A percentile compares a stretch with the other conserved stretches of the same genome.
Conservation (phyloP, 1,140 invertebrate species). For the Schlechtendalia chinensis region DNA sequence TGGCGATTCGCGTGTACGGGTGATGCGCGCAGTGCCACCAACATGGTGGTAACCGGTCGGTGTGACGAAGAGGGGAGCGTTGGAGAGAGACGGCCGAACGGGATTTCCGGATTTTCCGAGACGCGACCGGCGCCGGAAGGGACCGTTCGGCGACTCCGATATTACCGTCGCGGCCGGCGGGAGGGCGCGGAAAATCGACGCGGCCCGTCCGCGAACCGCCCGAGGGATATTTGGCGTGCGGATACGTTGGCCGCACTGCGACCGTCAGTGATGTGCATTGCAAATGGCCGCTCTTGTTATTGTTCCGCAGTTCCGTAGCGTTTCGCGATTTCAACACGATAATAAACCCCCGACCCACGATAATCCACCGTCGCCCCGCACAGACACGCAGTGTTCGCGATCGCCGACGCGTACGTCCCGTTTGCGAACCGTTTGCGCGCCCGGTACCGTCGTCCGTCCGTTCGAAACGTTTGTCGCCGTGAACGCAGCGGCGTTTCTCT, state of each 20-base stretch:
- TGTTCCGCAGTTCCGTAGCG: slow-evolving; percentile 62
- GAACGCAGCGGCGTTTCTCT: slow-evolving; percentile 54
- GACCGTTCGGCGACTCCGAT: too few relatives aligned
- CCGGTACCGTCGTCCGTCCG: slow-evolving; percentile 54
- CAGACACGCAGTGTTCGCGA: slow-evolving; percentile 53
- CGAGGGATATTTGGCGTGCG: slow-evolving; percentile 25
- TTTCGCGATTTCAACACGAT: slow-evolving; percentile 63
- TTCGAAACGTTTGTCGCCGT: slow-evolving; percentile 55
- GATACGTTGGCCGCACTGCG: slow-evolving; percentile 56
- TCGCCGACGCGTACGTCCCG: slow-evolving; percentile 56
- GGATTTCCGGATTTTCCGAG: background rate
- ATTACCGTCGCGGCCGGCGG: background rate
- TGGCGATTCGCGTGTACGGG: background rate
- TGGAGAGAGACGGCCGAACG: too few relatives aligned
- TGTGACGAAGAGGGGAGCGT: too few relatives aligned
- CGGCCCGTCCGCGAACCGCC: background rate
- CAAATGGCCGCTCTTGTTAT: slow-evolving; percentile 78
- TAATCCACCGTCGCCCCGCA: slow-evolving; percentile 57
- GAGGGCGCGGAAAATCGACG: background rate
- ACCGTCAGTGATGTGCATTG: slow-evolving; percentile 68
- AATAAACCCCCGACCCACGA: slow-evolving; percentile 63
- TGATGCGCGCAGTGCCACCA: slow-evolving; percentile 8
- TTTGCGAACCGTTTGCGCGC: slow-evolving; percentile 54
- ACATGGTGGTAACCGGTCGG: background rate
- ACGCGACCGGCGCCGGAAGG: too few relatives aligned